Base-by-base conservation (phyloP, 2,797 vertebrate species). In the Botia almorhae region DNA sequence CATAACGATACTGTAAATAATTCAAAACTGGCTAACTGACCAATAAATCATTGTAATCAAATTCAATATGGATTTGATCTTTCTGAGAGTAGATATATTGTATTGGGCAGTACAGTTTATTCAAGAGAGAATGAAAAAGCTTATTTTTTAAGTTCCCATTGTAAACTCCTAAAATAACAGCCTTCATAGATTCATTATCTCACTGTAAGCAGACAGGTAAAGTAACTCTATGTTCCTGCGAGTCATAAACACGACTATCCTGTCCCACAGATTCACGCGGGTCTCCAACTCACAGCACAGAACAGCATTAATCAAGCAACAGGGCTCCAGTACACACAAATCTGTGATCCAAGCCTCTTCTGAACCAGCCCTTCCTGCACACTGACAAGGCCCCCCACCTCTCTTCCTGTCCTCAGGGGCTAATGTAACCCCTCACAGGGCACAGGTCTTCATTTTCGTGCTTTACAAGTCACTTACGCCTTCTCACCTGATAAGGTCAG, bases 401-500 rank as follows among this genome's bases (percentile, higher is more conserved):
- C 48, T 56, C 63, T 26, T 13, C 51, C 69, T 29, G 53, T 65
- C 58, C 55, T 76, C 53, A 39, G 78, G 78, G 78, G 61, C 78
- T 58, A 67, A 74, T 80, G 70, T 80, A 80, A 68, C 53, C 74
- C 61, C 61, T 68, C 17, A 21, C 70, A 68, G 77, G 81, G 84
- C 69, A 86, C 65, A 73, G 69, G 69, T 74, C 71, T 65, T 73
- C 56, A 70, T 88, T 82, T 84, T 80, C 87, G 83, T 84, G 63
- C 79, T 91, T 90, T 87, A 90, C 87, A 90, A 85, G 80, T 87
- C 85, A 88, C 84, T 89, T 85, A 89, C 76, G 79, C 83, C 87
- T 87, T 90, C 88, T 92, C 88, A 90, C 89, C 86, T 87, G 87
- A 87, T 90, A 82, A 87, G 87, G 88, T 88, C 82, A 83, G 60